Percentiles rank a stretch among this genome's conserved stretches.
phyloP scores from a whole-genome alignment of 1,140 invertebrate genomes.

The Gonioctena quinquepunctata region DNA sequence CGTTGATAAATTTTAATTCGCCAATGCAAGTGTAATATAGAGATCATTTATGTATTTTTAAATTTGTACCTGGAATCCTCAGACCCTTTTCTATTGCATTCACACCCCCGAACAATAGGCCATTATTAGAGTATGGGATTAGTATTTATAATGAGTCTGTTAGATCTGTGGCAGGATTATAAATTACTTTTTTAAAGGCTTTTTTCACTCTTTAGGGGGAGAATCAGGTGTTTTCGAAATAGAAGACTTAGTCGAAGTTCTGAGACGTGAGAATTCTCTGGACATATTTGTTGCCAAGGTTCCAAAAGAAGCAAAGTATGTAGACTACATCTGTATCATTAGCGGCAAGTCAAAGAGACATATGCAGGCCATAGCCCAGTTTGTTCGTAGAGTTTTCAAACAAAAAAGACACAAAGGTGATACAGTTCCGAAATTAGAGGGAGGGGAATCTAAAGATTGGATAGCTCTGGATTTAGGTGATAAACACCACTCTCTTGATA shows the following conservation, averaged over 20 bases:
- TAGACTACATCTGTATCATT: conserved; percentile 47
- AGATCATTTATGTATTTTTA: no score
- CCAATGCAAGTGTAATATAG: no score
- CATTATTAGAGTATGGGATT: no score
- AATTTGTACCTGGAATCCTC: no score
- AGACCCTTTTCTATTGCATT: no score
- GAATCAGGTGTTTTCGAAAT: conserved; percentile 57
- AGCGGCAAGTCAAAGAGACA: conserved; percentile 45
- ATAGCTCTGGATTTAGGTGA: conserved; percentile 87
- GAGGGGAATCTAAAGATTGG: conserved; percentile 77
- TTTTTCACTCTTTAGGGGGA: conserved; percentile 35
- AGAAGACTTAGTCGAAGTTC: conserved; percentile 78
- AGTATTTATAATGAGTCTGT: no score
- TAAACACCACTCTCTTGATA: background rate
- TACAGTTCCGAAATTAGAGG: conserved; percentile 75
- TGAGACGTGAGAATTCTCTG: conserved; percentile 75
- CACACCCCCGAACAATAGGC: no score
- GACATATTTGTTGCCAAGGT: conserved; percentile 83
- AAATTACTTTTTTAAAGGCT: no score
- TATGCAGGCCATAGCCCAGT: conserved; percentile 71
- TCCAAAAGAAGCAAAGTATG: conserved; percentile 73
- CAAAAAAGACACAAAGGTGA: conserved; percentile 69
- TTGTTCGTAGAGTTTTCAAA: conserved; percentile 80
- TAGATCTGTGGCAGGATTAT: no score
- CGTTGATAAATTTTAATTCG: no score